Percentiles rank a stretch among this genome's conserved stretches.
These are phyloP conservation scores for Dynastes tityus DNA, from an alignment of 2,888 invertebrate species.

Conservation along the genomic window DNA sequence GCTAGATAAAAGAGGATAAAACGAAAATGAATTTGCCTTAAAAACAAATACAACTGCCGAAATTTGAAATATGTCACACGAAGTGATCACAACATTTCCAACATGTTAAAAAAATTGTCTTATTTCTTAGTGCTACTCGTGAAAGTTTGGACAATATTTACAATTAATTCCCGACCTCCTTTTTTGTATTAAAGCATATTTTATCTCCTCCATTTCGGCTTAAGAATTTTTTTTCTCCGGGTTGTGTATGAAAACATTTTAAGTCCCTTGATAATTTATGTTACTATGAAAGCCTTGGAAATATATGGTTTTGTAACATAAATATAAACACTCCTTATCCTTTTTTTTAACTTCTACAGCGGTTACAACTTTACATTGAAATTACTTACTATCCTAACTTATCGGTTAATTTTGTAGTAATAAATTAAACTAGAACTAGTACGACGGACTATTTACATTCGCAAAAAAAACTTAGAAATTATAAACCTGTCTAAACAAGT, in stretches of 20 bases:
- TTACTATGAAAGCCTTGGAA: conserved; percentile 7
- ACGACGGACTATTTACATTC: no score
- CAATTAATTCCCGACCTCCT: no score
- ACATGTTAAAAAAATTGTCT: no score
- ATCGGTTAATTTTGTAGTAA: background rate
- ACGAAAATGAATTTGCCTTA: no score
- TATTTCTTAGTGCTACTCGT: no score
- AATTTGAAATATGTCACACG: no score
- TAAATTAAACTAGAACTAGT: background rate
- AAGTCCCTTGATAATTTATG: conserved; percentile 20
- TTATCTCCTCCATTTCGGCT: background rate
- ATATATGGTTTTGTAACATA: conserved; percentile 23
- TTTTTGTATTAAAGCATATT: background rate
- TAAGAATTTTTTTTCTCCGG: background rate
- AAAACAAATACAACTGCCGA: no score
- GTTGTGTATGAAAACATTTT: conserved; percentile 18
- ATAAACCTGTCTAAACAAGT: conserved; percentile 34
- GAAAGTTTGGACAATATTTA: no score
- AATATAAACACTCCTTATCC: background rate
- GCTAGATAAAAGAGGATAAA: no score
- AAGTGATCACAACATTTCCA: no score
- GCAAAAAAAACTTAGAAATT: conserved; percentile 2
- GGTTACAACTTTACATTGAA: background rate
- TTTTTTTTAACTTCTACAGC: conserved; percentile 1
- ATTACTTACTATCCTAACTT: background rate